phyloP scores from a whole-genome alignment of 2,888 invertebrate genomes.

The Ellobium chinense region DNA sequence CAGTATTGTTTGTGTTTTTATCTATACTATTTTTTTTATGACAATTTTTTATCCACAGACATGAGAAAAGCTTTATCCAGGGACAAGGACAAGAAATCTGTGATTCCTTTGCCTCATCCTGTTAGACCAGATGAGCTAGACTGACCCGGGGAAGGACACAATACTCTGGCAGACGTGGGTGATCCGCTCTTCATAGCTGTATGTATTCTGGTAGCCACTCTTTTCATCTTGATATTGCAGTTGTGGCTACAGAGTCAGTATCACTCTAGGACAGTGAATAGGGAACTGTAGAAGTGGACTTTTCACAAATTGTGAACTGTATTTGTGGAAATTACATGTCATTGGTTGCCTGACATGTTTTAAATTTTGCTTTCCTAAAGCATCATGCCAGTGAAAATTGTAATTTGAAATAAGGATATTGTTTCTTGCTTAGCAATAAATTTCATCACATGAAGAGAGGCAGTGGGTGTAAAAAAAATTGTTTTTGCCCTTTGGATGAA shows the following conservation, averaged over 20 bases:
- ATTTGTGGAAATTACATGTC: too few species aligned
- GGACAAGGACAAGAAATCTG: slow-evolving; percentile 93
- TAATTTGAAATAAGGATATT: too few species aligned
- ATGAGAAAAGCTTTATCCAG: slow-evolving; percentile 98
- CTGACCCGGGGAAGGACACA: slow-evolving; percentile 71
- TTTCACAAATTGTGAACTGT: too few species aligned
- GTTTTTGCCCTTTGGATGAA: too few species aligned
- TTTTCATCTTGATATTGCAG: slow-evolving; percentile 28
- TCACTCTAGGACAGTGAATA: not conserved
- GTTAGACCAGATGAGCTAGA: slow-evolving; percentile 97
- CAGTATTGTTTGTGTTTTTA: not conserved
- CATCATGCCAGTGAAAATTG: too few species aligned
- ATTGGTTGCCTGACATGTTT: too few species aligned
- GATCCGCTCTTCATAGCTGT: slow-evolving; percentile 45
- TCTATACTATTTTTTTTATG: too few species aligned
- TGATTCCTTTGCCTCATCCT: slow-evolving; percentile 95
- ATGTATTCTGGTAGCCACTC: slow-evolving; percentile 39
- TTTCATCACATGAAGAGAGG: too few species aligned
- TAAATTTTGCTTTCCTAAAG: too few species aligned
- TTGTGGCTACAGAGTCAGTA: slow-evolving; percentile 16
- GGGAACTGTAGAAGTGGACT: slow-evolving; percentile 11
- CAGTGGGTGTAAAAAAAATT: too few species aligned
- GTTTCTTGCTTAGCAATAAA: too few species aligned
- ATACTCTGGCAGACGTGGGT: slow-evolving; percentile 57
- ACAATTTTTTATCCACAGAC: slow-evolving; percentile 85